Conservation (phyloP, 2,797 vertebrate genomes). For the Melopsittacus undulatus region DNA sequence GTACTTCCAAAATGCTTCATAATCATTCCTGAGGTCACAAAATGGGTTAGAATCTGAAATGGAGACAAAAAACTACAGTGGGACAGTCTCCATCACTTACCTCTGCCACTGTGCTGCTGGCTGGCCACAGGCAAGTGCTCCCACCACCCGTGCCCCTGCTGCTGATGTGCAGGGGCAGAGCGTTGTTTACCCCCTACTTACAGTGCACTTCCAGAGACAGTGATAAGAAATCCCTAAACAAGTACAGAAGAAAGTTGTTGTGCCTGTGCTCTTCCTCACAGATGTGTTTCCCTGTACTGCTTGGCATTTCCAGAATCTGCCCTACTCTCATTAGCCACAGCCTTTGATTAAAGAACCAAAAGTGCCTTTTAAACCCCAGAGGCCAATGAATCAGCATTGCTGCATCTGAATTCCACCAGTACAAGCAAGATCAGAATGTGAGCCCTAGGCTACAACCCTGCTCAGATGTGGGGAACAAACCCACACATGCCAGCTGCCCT, state of each 20-base stretch:
- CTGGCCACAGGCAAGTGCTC: neutral
- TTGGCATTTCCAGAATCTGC: neutral
- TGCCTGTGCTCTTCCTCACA: neutral
- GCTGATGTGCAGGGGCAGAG: neutral
- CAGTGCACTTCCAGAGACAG: accelerated
- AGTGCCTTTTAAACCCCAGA: neutral
- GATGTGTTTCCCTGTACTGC: neutral
- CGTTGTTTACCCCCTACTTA: neutral
- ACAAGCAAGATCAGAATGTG: neutral
- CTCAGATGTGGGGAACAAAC: conserved; percentile 49
- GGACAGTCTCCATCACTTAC: neutral
- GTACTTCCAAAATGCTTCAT: neutral
- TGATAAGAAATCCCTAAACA: neutral
- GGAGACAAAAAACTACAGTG: neutral
- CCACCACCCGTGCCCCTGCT: neutral
- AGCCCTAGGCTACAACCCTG: conserved; percentile 32
- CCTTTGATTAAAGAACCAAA: neutral
- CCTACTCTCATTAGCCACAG: neutral
- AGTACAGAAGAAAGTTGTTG: neutral
- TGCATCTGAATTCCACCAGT: neutral
- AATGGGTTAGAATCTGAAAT: neutral
- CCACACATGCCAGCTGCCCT: neutral
- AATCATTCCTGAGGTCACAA: neutral
- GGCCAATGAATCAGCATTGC: conserved; percentile 17
- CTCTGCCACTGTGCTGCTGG: neutral